A percentile compares a stretch with the other conserved stretches of the same genome.
Evolutionary conservation across 2,797 vertebrate species (phyloP).

Genomic region (Pseudochirops corinnae): DNA sequence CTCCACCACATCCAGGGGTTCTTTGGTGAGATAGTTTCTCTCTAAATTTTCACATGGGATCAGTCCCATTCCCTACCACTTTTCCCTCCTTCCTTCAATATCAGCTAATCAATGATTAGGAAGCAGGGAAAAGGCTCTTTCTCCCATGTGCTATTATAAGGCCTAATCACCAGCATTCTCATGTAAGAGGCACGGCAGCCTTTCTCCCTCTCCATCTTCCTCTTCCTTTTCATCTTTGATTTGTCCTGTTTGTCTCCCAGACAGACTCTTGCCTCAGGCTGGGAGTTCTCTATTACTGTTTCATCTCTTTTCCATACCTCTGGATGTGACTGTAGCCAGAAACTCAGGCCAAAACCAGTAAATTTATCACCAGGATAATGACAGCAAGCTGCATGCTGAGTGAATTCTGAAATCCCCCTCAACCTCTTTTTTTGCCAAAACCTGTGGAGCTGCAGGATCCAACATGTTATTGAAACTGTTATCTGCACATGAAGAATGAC

Average conservation of each 20-base stretch:
- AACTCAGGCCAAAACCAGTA: slow-evolving; percentile 84
- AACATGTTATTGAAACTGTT: slow-evolving; percentile 79
- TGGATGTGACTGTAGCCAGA: slow-evolving; percentile 76
- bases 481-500: slow-evolving; percentile 81
- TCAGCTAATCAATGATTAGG: neutral
- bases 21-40: neutral
- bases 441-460: slow-evolving; percentile 78
- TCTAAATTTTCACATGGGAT: neutral
- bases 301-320: slow-evolving; percentile 84
- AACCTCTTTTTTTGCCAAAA: slow-evolving; percentile 82
- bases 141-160: neutral
- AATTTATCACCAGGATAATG: slow-evolving; percentile 84
- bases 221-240: slow-evolving; percentile 42
- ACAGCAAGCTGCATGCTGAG: slow-evolving; percentile 85
- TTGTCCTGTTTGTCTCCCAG: slow-evolving; percentile 53
- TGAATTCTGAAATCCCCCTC: slow-evolving; percentile 82
- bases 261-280: slow-evolving; percentile 64
- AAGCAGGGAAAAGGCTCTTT: slow-evolving; percentile 12
- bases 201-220: neutral
- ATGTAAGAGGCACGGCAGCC: neutral
- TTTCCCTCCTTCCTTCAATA: neutral
- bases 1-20: accelerated
- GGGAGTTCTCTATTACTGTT: slow-evolving; percentile 74
- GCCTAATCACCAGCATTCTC: slow-evolving; percentile 38
- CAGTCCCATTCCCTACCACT: neutral